Evolutionary conservation across 2,113 vertebrate species (phyloP).

Genomic region (Scatophagus argus): DNA sequence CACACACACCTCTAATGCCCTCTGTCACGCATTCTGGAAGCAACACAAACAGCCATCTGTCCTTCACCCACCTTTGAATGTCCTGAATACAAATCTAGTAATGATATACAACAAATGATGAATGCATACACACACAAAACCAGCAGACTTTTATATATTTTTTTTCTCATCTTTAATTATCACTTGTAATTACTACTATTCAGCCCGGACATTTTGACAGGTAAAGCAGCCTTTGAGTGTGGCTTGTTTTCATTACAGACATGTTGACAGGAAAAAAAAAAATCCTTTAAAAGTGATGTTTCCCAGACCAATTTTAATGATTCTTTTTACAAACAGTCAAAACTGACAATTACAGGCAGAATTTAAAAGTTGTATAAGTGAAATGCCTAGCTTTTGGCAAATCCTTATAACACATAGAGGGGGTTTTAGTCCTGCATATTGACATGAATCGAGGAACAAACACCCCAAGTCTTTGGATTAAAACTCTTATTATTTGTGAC

Average conservation of each 20-base stretch:
- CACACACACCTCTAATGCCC: background rate
- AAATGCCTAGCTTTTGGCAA: background rate
- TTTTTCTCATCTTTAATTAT: conserved; percentile 32
- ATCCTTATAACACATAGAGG: background rate
- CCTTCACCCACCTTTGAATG: conserved; percentile 19
- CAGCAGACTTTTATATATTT: background rate
- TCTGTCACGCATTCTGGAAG: conserved; percentile 7
- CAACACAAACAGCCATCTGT: conserved; percentile 45
- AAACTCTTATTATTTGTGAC: conserved; percentile 9
- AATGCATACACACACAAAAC: background rate
- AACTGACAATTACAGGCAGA: conserved; percentile 22
- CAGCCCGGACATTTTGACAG: conserved; percentile 23
- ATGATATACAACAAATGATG: conserved; percentile 10
- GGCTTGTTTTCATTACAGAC: background rate
- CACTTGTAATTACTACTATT: background rate
- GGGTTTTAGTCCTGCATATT: conserved; percentile 12
- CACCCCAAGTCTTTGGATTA: background rate
- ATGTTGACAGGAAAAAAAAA: conserved; percentile 24
- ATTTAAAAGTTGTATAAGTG: background rate
- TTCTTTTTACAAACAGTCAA: background rate
- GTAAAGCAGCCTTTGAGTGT: conserved; percentile 3
- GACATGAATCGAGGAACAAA: conserved; percentile 17
- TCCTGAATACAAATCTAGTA: conserved; percentile 44
- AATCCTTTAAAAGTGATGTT: background rate
- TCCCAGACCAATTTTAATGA: conserved; percentile 18